Percentiles rank a stretch among this genome's conserved stretches.
Conservation (phyloP, 2,888 invertebrate genomes). For the Lasioglossum vierecki region DNA sequence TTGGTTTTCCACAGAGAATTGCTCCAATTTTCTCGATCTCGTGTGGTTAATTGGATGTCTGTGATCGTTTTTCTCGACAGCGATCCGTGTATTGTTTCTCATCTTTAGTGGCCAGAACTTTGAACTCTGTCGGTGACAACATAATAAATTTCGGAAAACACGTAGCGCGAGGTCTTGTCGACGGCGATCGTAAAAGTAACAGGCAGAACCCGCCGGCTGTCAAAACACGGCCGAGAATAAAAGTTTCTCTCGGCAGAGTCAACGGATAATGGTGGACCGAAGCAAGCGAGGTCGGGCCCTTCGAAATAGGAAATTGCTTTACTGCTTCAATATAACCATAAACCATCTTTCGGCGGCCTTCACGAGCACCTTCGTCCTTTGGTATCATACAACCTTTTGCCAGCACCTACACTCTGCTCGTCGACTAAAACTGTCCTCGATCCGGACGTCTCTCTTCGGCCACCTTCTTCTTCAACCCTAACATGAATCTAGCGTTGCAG, state of each 20-base stretch:
- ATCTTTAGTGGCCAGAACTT: neutral
- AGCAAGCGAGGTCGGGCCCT: constrained; percentile 41
- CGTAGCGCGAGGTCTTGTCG: neutral
- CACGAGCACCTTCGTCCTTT: constrained; percentile 50
- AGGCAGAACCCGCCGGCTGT: constrained; percentile 81
- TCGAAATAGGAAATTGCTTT: constrained; percentile 72
- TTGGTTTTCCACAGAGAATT: neutral
- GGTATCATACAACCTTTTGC: constrained; percentile 34
- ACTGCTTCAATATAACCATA: constrained; percentile 77
- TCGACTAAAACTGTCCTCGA: constrained; percentile 13
- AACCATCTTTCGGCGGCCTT: constrained; percentile 72
- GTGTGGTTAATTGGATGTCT: neutral
- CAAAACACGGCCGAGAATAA: constrained; percentile 77
- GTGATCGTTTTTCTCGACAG: neutral
- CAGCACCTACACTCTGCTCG: neutral
- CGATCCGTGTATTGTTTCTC: neutral
- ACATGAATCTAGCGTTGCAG: neutral
- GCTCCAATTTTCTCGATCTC: neutral
- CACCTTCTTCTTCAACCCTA: neutral
- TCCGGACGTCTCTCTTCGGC: neutral
- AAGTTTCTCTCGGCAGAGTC: constrained; percentile 61
- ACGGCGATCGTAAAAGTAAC: constrained; percentile 76
- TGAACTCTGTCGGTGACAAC: neutral
- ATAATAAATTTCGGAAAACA: constrained; percentile 13
- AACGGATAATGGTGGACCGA: constrained; percentile 60